Evolutionary conservation across 2,797 vertebrate genomes (phyloP).

Genomic region (Toxotes lorentzi): DNA sequence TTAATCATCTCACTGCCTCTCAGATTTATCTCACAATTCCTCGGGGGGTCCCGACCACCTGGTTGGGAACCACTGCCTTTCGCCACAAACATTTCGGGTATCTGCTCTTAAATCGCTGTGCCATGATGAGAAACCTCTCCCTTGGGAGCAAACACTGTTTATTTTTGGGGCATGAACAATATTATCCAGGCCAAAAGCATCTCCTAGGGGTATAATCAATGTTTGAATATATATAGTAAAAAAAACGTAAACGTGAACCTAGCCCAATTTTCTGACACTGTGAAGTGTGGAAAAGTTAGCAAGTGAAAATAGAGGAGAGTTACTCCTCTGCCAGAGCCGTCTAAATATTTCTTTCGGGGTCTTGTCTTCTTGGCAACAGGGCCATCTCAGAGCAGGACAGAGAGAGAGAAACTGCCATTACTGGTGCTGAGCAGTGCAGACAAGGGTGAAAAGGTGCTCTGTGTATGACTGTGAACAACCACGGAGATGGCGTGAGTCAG

Average conservation of each 20-base stretch:
- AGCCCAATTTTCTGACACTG: constrained; percentile 23
- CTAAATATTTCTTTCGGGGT: constrained; percentile 41
- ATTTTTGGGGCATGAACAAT: constrained; percentile 39
- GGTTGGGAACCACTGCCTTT: constrained; percentile 9
- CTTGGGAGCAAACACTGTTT: constrained; percentile 14
- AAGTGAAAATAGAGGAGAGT: constrained; percentile 12
- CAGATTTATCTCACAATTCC: background rate
- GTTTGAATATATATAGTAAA: constrained; percentile 47
- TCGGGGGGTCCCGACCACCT: background rate
- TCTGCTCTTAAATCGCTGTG: constrained; percentile 32
- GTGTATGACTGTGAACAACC: constrained; percentile 31
- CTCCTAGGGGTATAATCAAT: constrained; percentile 46
- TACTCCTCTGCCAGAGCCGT: constrained; percentile 29
- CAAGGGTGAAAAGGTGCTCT: constrained; percentile 39
- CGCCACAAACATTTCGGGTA: constrained; percentile 12
- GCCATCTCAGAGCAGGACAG: constrained; percentile 22
- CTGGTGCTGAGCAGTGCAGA: constrained; percentile 20
- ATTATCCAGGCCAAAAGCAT: constrained; percentile 33
- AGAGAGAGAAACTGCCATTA: constrained; percentile 22
- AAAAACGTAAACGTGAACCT: constrained; percentile 15
- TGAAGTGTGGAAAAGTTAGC: constrained; percentile 30
- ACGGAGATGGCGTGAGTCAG: constrained; percentile 45
- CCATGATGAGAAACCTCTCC: constrained; percentile 28
- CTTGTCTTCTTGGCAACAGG: constrained; percentile 44
- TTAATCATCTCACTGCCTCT: constrained; percentile 10